Base-by-base conservation (phyloP, 2,888 invertebrate species). In the Allygus modestus region DNA sequence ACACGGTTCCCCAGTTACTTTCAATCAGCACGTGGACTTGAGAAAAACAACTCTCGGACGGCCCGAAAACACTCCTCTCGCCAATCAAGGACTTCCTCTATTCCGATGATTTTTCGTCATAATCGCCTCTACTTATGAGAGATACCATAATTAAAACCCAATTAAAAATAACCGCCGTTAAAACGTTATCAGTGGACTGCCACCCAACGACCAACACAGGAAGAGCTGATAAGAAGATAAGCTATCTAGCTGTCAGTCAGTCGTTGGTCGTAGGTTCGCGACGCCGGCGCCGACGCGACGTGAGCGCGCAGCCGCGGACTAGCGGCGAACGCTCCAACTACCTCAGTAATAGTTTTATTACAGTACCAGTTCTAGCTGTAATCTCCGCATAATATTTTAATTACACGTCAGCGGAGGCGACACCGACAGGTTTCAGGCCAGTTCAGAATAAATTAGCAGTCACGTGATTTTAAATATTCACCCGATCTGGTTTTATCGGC, bases 401-500 rank as follows among this genome's bases (percentile, higher is more conserved):
- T 54, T 54, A 15, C 23, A 54, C 54, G 54, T 54, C 54, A 54
- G 54, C 54, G 54, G 23, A 54, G 54, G 54, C 54, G 54, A 54
- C 54, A 20, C 7, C 54, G 54, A 54, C 54, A 23, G 54, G 54
- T 54, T 54, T 54, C 54, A 54, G 54, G 54, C 54, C 54, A 54
- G 54, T 54, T 54, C 54, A 20, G 54, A 54, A 54, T 54, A 54
- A 7, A 54, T 54, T 54, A 54, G 54, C 54, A 23, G 20, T 54
- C 54, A 54, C 54, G 54, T 54, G 54, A 54, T 54, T 54, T 54
- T 54, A 54, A 54, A 54, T 54, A 54, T 54, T 54, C 54, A 54
- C 54, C 23, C 23, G 54, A 54, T 54, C 54, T 54, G 54, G 54
- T 54, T 54, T 54, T 54, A 54, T 54, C 54, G 54, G 54, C 23